Evolutionary conservation across 2,888 invertebrate species (phyloP).

Genomic region (Schrankia costaestrigalis): DNA sequence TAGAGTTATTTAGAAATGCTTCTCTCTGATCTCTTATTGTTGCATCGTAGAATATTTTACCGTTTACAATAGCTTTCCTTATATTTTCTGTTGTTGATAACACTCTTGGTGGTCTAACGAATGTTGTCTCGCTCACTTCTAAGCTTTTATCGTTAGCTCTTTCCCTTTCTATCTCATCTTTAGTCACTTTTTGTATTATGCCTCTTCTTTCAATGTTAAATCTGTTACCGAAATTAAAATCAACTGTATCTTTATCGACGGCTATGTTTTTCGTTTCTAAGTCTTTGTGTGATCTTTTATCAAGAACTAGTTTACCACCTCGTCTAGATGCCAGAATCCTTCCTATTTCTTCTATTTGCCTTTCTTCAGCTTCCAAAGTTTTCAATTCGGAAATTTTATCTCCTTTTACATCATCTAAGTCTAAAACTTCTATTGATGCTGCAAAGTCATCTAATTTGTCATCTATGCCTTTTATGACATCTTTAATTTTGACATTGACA

Average conservation of each 20-base stretch:
- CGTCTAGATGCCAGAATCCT: slow-evolving; percentile 64
- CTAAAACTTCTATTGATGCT: slow-evolving; percentile 66
- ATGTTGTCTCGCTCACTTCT: slow-evolving; percentile 73
- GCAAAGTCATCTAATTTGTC: slow-evolving; percentile 69
- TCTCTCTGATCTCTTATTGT: slow-evolving; percentile 66
- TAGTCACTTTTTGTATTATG: slow-evolving; percentile 62
- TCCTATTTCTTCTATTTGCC: slow-evolving; percentile 75
- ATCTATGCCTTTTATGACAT: slow-evolving; percentile 63
- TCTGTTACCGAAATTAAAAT: slow-evolving; percentile 65
- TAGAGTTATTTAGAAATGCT: slow-evolving; percentile 41
- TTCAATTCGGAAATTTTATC: slow-evolving; percentile 61
- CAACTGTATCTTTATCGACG: slow-evolving; percentile 57
- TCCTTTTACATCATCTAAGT: slow-evolving; percentile 64
- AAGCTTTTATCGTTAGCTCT: slow-evolving; percentile 58
- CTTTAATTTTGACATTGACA: slow-evolving; percentile 40
- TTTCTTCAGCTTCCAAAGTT: slow-evolving; percentile 72
- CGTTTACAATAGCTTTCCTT: slow-evolving; percentile 68
- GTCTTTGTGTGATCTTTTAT: slow-evolving; percentile 67
- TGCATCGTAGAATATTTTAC: slow-evolving; percentile 74
- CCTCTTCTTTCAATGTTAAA: slow-evolving; percentile 64
- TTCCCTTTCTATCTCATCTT: slow-evolving; percentile 67
- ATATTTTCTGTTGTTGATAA: slow-evolving; percentile 68
- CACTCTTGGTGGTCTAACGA: slow-evolving; percentile 65
- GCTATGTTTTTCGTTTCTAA: slow-evolving; percentile 62
- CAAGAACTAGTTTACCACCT: slow-evolving; percentile 60